Evolutionary conservation across 2,797 vertebrate genomes (phyloP).

Genomic region (Crax fasciolata): DNA sequence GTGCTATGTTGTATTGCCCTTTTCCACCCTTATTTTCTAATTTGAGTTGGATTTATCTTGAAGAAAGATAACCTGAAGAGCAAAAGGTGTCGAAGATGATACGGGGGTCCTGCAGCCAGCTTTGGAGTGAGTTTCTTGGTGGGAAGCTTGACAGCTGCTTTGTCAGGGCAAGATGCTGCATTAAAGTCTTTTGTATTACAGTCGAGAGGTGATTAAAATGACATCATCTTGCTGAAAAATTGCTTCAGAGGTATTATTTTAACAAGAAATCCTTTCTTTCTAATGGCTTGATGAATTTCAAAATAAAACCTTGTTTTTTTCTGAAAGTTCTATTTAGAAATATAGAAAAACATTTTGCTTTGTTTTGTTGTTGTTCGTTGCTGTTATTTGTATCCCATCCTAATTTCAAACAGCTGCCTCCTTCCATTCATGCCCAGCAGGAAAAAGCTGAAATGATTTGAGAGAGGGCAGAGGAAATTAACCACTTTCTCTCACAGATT

Average conservation of each 20-base stretch:
- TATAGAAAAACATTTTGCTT: neutral
- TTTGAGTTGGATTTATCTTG: conserved; percentile 34
- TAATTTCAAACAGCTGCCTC: neutral
- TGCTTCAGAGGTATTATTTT: neutral
- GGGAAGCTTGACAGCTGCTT: neutral
- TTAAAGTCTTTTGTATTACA: conserved; percentile 55
- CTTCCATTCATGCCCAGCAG: neutral
- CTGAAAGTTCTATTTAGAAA: neutral
- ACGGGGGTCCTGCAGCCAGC: neutral
- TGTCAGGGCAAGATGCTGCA: neutral
- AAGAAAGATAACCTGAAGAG: conserved; percentile 17
- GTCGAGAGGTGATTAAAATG: neutral
- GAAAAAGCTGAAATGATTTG: neutral
- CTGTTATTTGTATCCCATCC: neutral
- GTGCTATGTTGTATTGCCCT: neutral
- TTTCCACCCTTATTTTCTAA: conserved; percentile 29
- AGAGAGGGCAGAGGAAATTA: neutral
- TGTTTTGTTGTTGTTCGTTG: neutral
- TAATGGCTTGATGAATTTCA: neutral
- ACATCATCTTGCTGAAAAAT: neutral
- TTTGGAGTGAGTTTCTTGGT: neutral
- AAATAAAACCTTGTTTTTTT: neutral
- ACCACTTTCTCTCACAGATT: neutral
- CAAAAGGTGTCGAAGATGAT: neutral
- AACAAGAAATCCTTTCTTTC: neutral